phyloP scores from a whole-genome alignment of 2,888 invertebrate species.

The Syrphus vitripennis region DNA sequence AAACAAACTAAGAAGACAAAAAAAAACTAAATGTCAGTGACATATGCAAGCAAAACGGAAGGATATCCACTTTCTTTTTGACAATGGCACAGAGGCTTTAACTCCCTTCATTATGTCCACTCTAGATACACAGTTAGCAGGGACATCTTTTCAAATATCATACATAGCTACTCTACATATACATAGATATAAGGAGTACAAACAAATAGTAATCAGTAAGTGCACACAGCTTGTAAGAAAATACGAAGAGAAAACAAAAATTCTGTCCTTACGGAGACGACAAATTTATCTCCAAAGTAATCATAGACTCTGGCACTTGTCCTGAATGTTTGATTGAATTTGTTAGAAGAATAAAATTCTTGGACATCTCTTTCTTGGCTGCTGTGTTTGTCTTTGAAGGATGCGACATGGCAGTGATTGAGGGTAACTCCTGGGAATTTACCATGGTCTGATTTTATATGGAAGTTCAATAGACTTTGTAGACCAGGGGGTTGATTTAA shows the following conservation, averaged over 20 bases:
- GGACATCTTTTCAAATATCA: slow-evolving; percentile 40
- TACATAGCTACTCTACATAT: not conserved
- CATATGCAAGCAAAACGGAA: slow-evolving; percentile 63
- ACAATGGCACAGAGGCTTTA: not conserved
- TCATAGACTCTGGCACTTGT: slow-evolving; percentile 70
- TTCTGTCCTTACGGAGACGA: slow-evolving; percentile 6
- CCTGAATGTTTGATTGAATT: slow-evolving; percentile 70
- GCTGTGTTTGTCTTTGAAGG: slow-evolving; percentile 31
- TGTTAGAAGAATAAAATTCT: slow-evolving; percentile 34
- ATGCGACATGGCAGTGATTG: slow-evolving; percentile 49
- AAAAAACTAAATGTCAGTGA: slow-evolving; percentile 48
- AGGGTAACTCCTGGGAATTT: slow-evolving; percentile 19
- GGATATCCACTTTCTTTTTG: slow-evolving; percentile 28
- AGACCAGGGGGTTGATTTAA: not conserved
- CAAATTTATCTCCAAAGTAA: slow-evolving; percentile 63
- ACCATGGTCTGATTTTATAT: slow-evolving; percentile 11
- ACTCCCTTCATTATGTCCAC: slow-evolving; percentile 28
- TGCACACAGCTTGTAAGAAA: slow-evolving; percentile 42
- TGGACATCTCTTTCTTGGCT: slow-evolving; percentile 15
- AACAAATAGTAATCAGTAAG: slow-evolving; percentile 64
- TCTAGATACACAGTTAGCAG: not conserved
- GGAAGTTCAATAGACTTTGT: slow-evolving; percentile 22
- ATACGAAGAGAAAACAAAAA: slow-evolving; percentile 51
- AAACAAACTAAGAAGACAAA: slow-evolving; percentile 17
- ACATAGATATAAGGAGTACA: not conserved